Evolutionary conservation across 53 echinoderm and acorn worm genomes (phyloP).

Genomic region (Holothuria leucospilota): DNA sequence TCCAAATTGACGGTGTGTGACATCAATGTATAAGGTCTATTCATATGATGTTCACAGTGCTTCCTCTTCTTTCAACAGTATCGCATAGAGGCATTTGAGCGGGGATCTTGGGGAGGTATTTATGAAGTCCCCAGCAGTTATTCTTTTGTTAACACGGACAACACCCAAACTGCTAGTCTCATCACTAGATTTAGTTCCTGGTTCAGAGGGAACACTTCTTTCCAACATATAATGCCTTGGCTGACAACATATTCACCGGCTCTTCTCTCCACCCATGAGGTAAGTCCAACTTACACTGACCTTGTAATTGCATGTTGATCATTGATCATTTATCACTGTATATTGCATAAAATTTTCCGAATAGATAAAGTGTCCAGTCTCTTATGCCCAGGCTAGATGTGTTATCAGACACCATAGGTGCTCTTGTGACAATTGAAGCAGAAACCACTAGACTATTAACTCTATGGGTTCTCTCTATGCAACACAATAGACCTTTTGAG

Average conservation of each 20-base stretch:
- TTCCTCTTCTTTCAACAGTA: conserved; percentile 59
- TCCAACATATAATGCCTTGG: conserved; percentile 82
- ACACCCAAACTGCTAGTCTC: conserved; percentile 57
- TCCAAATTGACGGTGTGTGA: too few relatives aligned
- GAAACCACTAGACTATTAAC: too few relatives aligned
- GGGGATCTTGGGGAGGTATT: conserved; percentile 79
- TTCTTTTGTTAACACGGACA: conserved; percentile 59
- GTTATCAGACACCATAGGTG: too few relatives aligned
- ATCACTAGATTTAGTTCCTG: conserved; percentile 73
- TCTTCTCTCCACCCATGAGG: conserved; percentile 61
- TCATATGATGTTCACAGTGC: not conserved
- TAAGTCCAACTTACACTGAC: not conserved
- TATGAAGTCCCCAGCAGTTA: conserved; percentile 67
- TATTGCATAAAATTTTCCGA: too few relatives aligned
- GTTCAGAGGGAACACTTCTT: conserved; percentile 46
- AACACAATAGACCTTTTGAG: too few relatives aligned
- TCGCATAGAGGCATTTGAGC: conserved; percentile 69
- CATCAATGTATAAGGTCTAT: too few relatives aligned
- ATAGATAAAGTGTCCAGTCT: too few relatives aligned
- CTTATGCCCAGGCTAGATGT: too few relatives aligned
- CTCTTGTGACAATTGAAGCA: too few relatives aligned
- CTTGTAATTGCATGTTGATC: too few relatives aligned
- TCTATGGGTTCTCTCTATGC: too few relatives aligned
- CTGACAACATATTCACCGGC: conserved; percentile 42
- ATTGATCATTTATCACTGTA: too few relatives aligned